Base-by-base conservation (phyloP, 2,797 vertebrate genomes). In the Otus scops region DNA sequence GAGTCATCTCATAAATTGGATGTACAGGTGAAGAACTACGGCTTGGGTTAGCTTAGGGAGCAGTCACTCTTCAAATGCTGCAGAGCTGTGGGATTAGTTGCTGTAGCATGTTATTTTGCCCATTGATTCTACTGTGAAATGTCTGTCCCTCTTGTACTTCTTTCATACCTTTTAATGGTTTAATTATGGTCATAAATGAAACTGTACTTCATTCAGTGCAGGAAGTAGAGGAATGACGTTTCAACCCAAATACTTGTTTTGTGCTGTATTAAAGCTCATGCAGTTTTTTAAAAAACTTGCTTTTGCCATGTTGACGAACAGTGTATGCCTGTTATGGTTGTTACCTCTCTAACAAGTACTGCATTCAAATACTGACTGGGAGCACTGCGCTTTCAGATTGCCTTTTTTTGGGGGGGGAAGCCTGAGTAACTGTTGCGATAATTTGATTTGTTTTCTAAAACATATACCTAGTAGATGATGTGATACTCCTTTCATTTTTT, bases 181-280 rank as follows among this genome's bases (percentile, higher is more conserved):
- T 92, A 67, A 70, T 93, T 93, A 48, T n/a, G 32, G 43, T 73
- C 21, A 17, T 70, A 73, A 80, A 70, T 77, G 20, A 77, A 94
- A 73, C 28, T 9, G 13, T 76, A 73, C 67, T 85, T 92, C 7
- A 47, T 69, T 90, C 65, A 59, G 30, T 79, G 70, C 82, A 80
- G 45, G 71, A 95, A 95, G 59, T 45, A 70, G 39, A 61, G 43
- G 63, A 89, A 71, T 92, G 41, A 36, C 36, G n/a, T 85, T 90
- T 91, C 63, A 89, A 64, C 34, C 30, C 57, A 90, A 88, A 67
- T 90, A 86, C 13, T 92, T 83, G 47, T 70, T 95, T 69, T 88
- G n/a, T 13, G 2, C 47, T 56, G 50, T 91, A 34, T 79, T 94
- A 73, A 69, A 84, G 48, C 10, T 64, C 16, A 56, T 65, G 4